These are phyloP conservation scores for Panulirus ornatus DNA, from an alignment of 1,140 invertebrate species.

Conservation along the genomic window DNA sequence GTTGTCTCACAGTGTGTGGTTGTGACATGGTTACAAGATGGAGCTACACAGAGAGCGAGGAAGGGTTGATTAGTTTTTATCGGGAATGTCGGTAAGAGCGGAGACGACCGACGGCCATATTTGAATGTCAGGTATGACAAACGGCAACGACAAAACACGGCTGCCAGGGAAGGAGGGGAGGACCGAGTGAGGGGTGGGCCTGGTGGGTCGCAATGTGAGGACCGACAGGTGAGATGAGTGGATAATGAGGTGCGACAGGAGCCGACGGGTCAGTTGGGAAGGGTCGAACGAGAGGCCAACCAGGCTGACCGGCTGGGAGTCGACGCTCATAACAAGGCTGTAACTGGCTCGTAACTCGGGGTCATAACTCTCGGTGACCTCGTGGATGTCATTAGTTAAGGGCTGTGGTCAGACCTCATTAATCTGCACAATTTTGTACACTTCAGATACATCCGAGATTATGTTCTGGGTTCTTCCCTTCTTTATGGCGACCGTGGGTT, in stretches of 20 bases:
- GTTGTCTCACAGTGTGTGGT: no score
- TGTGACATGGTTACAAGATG: no score
- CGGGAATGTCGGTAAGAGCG: no score
- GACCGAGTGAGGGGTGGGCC: constrained; percentile 7
- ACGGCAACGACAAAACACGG: not conserved
- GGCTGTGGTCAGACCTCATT: not conserved
- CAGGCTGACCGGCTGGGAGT: constrained; percentile 16
- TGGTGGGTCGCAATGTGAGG: not conserved
- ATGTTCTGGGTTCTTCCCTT: not conserved
- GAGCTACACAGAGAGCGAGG: no score
- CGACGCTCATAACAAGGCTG: constrained; percentile 34
- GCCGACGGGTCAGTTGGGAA: not conserved
- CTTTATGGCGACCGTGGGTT: not conserved
- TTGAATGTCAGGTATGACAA: no score
- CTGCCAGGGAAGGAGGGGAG: not conserved
- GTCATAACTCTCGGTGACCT: constrained; percentile 59
- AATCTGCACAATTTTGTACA: constrained; percentile 15
- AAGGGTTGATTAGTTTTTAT: no score
- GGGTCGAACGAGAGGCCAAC: not conserved
- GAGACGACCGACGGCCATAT: no score
- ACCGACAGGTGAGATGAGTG: constrained; percentile 43
- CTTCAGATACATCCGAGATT: constrained; percentile 1
- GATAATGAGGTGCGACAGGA: constrained; percentile 55
- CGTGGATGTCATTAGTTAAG: constrained; percentile 36
- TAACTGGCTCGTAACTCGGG: constrained; percentile 46